Conservation (phyloP, 2,797 vertebrate species). For the Anas acuta region DNA sequence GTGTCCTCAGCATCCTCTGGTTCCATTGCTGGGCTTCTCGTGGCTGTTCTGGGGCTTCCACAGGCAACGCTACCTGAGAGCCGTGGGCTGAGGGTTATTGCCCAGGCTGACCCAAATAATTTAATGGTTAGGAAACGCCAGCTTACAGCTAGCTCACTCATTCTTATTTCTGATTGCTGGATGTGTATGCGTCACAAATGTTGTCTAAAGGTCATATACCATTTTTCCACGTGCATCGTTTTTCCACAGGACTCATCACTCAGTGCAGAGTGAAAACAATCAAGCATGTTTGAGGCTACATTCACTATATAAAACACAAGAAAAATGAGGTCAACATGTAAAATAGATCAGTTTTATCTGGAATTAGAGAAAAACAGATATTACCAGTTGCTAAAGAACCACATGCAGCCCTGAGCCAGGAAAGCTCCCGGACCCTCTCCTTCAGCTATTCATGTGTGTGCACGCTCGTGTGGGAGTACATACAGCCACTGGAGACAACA, state of each 20-base stretch:
- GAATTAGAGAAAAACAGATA: not conserved
- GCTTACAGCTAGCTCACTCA: not conserved
- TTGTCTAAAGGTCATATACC: accelerated
- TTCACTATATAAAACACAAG: accelerated
- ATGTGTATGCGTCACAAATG: accelerated
- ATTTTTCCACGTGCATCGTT: not conserved
- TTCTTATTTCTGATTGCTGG: not conserved
- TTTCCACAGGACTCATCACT: not conserved
- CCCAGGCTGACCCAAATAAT: not conserved
- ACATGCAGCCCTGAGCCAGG: not conserved
- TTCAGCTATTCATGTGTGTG: not conserved
- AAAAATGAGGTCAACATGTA: not conserved
- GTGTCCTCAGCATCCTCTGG: not conserved
- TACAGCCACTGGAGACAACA: not conserved
- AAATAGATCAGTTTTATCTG: not conserved
- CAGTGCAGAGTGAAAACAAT: not conserved
- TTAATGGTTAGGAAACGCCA: accelerated
- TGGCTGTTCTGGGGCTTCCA: not conserved
- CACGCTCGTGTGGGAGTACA: accelerated
- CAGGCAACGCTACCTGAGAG: accelerated
- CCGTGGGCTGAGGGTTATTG: not conserved
- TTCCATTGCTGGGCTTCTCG: accelerated
- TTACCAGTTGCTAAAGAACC: not conserved
- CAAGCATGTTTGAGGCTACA: accelerated
- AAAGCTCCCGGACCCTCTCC: not conserved